Conservation (phyloP, 2,888 invertebrate genomes). For the Apeira syringaria region DNA sequence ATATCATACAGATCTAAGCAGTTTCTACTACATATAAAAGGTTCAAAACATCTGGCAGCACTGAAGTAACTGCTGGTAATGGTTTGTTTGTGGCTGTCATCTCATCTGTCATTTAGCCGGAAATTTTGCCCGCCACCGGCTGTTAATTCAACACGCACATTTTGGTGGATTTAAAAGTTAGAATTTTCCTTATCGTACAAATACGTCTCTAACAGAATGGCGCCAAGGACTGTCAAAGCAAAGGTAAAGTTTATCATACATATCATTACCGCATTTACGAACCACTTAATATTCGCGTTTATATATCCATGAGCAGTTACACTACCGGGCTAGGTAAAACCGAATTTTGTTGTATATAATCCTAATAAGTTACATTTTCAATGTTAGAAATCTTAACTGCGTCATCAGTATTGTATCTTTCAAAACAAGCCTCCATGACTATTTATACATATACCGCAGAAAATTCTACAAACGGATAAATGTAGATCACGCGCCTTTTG, state of each 20-base stretch:
- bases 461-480: too few relatives aligned
- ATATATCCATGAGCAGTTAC: not conserved
- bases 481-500: too few relatives aligned
- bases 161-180: conserved; percentile 22
- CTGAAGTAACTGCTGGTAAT: too few relatives aligned
- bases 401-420: too few relatives aligned
- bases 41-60: too few relatives aligned
- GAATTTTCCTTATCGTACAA: too few relatives aligned
- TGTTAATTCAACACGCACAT: conserved; percentile 10
- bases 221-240: conserved; percentile 66
- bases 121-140: conserved; percentile 47
- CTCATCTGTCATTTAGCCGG: not conserved
- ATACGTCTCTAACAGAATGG: conserved; percentile 54
- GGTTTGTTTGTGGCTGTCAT: too few relatives aligned
- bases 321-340: not conserved
- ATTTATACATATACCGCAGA: too few relatives aligned
- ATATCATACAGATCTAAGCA: too few relatives aligned
- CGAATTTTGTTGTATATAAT: too few relatives aligned
- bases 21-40: too few relatives aligned
- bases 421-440: too few relatives aligned
- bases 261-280: conserved; percentile 3
- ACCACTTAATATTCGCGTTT: conserved; percentile 3
- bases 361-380: not conserved
- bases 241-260: conserved; percentile 56
- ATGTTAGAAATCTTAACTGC: not conserved